These are phyloP conservation scores for Theocolax elegans DNA, from an alignment of 1,140 invertebrate species.

Conservation along the genomic window DNA sequence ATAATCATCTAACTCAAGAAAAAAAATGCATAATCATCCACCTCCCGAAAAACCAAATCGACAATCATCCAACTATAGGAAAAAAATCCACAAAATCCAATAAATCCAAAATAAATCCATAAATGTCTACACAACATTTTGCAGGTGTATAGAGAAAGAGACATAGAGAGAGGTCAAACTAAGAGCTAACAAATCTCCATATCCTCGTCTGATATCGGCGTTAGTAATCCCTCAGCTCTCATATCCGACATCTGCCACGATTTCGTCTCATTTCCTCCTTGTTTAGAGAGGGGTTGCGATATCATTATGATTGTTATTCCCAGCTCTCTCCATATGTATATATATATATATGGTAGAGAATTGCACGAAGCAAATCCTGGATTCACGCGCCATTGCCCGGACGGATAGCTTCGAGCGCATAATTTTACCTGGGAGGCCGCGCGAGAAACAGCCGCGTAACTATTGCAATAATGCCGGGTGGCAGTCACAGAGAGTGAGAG, in stretches of 20 bases:
- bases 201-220: background rate
- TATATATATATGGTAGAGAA: background rate
- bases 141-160: too few species aligned
- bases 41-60: too few species aligned
- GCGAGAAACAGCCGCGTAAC: conserved; percentile 12
- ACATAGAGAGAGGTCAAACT: background rate
- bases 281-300: conserved; percentile 12
- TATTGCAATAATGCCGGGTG: conserved; percentile 22
- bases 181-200: conserved; percentile 12
- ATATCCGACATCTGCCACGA: conserved; percentile 4
- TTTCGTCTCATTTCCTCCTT: conserved; percentile 34
- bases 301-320: too few species aligned
- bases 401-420: background rate
- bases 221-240: conserved; percentile 9
- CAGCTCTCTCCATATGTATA: too few species aligned
- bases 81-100: too few species aligned
- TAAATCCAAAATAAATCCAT: too few species aligned
- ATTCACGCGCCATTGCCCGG: conserved; percentile 13
- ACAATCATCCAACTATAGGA: too few species aligned
- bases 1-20: too few species aligned
- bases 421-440: conserved; percentile 12
- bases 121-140: too few species aligned
- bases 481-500: too few species aligned
- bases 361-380: conserved; percentile 16
- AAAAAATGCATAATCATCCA: too few species aligned